Evolutionary conservation across 2,888 invertebrate species (phyloP).

Genomic region (Chamaedrilus cognettii): DNA sequence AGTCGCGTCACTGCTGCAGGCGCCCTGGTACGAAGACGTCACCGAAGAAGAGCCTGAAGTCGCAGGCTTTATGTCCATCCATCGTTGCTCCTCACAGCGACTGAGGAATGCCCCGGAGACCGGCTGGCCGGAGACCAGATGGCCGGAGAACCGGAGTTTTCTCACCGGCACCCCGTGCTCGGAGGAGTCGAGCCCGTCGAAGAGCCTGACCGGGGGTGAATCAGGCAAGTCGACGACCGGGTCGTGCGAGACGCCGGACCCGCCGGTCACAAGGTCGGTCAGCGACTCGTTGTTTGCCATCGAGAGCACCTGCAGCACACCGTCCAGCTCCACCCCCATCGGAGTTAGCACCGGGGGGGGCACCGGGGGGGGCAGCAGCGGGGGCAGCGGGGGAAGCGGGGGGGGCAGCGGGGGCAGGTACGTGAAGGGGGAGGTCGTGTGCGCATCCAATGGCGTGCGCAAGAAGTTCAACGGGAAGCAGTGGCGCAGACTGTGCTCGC

Average conservation of each 20-base stretch:
- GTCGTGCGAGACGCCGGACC: conserved; percentile 12
- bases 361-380: neutral
- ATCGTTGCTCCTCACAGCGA: too few relatives aligned
- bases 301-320: conserved; percentile 56
- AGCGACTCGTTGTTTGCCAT: conserved; percentile 55
- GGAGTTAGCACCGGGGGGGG: conserved; percentile 5
- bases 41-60: conserved; percentile 62
- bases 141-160: neutral
- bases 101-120: conserved; percentile 7
- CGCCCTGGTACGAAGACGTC: conserved; percentile 97
- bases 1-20: too few relatives aligned
- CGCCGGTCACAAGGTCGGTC: conserved; percentile 32
- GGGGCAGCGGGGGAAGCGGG: conserved; percentile 8
- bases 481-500: conserved; percentile 96
- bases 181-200: conserved; percentile 79
- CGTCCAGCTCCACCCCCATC: conserved; percentile 51
- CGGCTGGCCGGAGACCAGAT: conserved; percentile 1
- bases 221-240: conserved; percentile 23
- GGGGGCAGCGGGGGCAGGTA: conserved; percentile 45
- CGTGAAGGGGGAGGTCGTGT: conserved; percentile 91
- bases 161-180: conserved; percentile 63
- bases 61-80: conserved; percentile 24
- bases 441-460: conserved; percentile 86
- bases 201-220: conserved; percentile 20
- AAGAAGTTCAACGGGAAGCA: conserved; percentile 99